Evolutionary conservation across 2,113 vertebrate species (phyloP), one percentile per base, ranked within the genome.

Genomic region (Pyxicephalus adspersus): DNA sequence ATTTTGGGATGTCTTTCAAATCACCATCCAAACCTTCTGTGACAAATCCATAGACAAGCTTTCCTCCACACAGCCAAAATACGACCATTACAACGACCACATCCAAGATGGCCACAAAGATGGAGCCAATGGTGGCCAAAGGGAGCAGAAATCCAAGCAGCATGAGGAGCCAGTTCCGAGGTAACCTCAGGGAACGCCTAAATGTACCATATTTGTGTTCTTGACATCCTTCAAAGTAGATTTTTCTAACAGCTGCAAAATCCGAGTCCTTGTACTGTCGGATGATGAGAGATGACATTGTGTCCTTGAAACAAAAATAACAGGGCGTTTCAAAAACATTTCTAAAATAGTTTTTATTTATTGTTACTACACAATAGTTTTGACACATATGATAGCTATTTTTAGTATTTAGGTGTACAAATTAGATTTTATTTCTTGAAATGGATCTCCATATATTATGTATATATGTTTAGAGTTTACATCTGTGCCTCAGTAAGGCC

Each of bases 241-340:
- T 1, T 0, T 5, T 34, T 31, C 64, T 0, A 0, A 81, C 84
- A 3, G 0, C 0, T 0, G 61, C 76, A 0, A 72, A 87, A 83
- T 90, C 89, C 22, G 72, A 45, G 0, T 87, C 85, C 22, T 75
- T 84, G 57, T 86, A 90, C 23, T 5, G 84, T 1, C 89, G 86
- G 81, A 90, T 84, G 63, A 81, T 73, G 86, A 1, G 81, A 76
- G 0, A 78, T 86, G 85, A 86, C 85, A 31, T 2, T 1, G 29
- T 18, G 23, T 54, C 1, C 25, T 51, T 72, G 50, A 17, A 54
- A 51, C 38, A 72, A 38, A 25, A 55, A 22, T 20, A n/a, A n/a
- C n/a, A n/a, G n/a, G n/a, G n/a, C n/a, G n/a, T n/a, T n/a, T n/a
- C n/a, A n/a, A n/a, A n/a, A n/a, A n/a, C n/a, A n/a, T n/a, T n/a